Conservation (phyloP, 2,113 vertebrate genomes). For the Heterocephalus glaber region DNA sequence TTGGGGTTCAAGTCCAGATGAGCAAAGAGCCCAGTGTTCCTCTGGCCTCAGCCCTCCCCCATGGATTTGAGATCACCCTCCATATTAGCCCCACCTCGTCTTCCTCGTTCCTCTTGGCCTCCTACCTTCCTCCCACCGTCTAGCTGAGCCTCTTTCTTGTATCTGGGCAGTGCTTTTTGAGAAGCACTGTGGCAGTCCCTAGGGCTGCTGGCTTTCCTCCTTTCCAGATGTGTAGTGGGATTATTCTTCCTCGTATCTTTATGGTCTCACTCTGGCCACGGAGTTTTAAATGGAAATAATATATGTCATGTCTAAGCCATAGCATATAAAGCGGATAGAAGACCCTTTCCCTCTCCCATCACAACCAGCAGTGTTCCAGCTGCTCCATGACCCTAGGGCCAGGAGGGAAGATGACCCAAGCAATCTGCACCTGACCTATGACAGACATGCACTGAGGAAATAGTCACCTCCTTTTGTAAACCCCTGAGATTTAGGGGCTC, state of each 20-base stretch:
- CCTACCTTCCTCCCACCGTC: neutral
- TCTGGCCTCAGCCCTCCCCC: neutral
- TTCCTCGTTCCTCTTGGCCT: neutral
- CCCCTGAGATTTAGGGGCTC: neutral
- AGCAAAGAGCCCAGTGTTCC: neutral
- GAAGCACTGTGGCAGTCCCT: neutral
- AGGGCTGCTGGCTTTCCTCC: too few species aligned
- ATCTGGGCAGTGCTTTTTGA: neutral
- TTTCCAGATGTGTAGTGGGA: too few species aligned
- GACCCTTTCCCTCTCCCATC: neutral
- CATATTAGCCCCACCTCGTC: fast-evolving
- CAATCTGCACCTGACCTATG: neutral
- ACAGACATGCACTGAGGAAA: neutral
- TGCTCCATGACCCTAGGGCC: neutral
- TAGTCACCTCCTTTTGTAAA: neutral
- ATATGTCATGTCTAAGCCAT: neutral
- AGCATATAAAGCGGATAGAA: neutral
- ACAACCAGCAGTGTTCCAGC: neutral
- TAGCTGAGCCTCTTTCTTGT: neutral
- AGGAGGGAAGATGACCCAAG: neutral
- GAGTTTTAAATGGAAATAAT: neutral
- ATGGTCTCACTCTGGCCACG: neutral
- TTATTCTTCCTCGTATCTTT: neutral
- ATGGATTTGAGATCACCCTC: fast-evolving
- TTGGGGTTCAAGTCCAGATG: fast-evolving